These are phyloP conservation scores for Diadema setosum DNA, from an alignment of 35 echinoderm and acorn worm species.

Conservation along the genomic window DNA sequence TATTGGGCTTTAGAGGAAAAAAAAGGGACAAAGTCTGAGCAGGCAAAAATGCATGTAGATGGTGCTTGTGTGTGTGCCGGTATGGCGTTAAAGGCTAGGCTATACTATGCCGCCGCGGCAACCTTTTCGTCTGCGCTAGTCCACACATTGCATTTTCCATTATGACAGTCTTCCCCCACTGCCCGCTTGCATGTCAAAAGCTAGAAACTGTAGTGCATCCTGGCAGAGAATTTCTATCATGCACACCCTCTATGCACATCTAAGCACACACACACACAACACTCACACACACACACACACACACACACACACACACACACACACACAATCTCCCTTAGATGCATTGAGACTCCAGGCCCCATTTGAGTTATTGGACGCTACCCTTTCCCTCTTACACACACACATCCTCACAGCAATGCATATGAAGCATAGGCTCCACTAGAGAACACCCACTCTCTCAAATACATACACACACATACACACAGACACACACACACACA, in stretches of 20 bases:
- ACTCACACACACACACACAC: slow-evolving; percentile 11
- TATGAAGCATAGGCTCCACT: neutral
- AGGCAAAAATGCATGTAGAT: neutral
- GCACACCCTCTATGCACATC: neutral
- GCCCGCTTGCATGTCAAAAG: neutral
- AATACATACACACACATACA: neutral
- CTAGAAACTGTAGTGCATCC: neutral
- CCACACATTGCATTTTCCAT: slow-evolving; percentile 6
- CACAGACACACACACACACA: too few species aligned
- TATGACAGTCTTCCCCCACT: slow-evolving; percentile 16
- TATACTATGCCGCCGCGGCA: neutral
- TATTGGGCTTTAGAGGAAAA: neutral
- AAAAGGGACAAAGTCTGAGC: neutral
- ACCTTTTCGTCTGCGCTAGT: neutral
- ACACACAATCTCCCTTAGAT: neutral
- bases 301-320: neutral
- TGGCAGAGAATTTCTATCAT: neutral
- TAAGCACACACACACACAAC: neutral
- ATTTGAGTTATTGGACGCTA: neutral
- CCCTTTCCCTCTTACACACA: neutral
- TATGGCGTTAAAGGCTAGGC: neutral
- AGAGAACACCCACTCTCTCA: neutral
- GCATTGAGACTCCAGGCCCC: neutral
- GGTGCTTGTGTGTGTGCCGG: slow-evolving; percentile 14
- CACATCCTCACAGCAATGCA: neutral